Percentiles rank a stretch among this genome's conserved stretches.
These are phyloP conservation scores for Zaprionus ornatus DNA, from an alignment of 1,140 invertebrate species.

Conservation along the genomic window DNA sequence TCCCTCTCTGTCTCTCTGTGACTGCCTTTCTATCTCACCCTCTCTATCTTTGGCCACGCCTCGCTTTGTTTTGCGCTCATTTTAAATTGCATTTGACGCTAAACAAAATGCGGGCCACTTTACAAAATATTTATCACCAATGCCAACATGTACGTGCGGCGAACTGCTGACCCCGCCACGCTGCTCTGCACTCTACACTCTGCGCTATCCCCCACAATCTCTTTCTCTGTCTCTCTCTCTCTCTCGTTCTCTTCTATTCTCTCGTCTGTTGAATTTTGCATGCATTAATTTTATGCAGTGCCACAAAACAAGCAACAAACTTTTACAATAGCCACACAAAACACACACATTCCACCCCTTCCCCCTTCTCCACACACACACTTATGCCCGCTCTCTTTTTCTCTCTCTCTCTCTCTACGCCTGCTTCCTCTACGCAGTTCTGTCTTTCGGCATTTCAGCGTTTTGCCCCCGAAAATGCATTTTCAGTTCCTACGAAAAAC, in stretches of 20 bases:
- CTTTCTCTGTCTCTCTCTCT: background rate
- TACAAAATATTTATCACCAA: conserved; percentile 51
- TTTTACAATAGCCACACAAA: conserved; percentile 16
- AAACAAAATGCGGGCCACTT: conserved; percentile 54
- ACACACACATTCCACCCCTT: background rate
- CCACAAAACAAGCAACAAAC: conserved; percentile 31
- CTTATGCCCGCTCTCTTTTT: too few relatives aligned
- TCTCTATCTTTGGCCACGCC: background rate
- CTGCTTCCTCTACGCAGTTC: conserved; percentile 4
- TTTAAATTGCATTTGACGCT: conserved; percentile 49
- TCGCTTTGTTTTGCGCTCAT: conserved; percentile 21
- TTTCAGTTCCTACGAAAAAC: conserved; percentile 28
- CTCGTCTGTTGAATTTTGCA: conserved; percentile 33
- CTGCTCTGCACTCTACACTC: background rate
- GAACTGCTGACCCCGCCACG: conserved; percentile 8
- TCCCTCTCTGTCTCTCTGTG: background rate
- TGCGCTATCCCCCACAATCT: background rate
- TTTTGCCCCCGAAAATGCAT: conserved; percentile 32
- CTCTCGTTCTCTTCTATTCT: background rate
- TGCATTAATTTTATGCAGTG: conserved; percentile 45
- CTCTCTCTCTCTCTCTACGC: background rate
- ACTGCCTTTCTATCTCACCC: background rate
- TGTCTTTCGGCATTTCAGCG: conserved; percentile 25
- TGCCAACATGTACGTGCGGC: conserved; percentile 26
- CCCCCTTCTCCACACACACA: background rate